These are phyloP conservation scores for Oreohelix idahoensis DNA, from an alignment of 1,140 invertebrate genomes.

Conservation along the genomic window DNA sequence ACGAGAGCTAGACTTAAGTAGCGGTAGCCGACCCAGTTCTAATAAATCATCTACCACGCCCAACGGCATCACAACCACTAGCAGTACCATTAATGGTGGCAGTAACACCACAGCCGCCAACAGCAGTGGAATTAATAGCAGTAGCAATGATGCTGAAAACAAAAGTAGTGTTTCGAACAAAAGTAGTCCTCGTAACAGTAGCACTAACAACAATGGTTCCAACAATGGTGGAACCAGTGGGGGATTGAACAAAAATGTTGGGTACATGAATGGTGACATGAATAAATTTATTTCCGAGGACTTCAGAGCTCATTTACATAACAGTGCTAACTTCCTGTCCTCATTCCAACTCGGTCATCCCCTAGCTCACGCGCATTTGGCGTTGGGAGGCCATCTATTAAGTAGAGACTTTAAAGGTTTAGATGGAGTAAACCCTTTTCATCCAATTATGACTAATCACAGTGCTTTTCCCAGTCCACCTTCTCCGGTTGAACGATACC, in stretches of 20 bases:
- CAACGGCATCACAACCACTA: background rate
- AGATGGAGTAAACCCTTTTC: slow-evolving; percentile 43
- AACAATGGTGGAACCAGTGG: background rate
- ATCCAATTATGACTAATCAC: slow-evolving; percentile 48
- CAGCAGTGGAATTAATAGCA: background rate
- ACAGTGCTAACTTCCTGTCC: slow-evolving; percentile 32
- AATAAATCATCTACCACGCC: slow-evolving; percentile 12
- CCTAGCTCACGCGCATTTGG: slow-evolving; percentile 31
- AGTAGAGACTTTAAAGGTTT: slow-evolving; percentile 32
- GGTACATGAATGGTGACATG: background rate
- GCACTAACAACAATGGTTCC: background rate
- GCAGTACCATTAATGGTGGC: background rate
- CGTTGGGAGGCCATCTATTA: slow-evolving; percentile 31
- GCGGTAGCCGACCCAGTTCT: slow-evolving; percentile 14
- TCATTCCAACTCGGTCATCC: slow-evolving; percentile 36
- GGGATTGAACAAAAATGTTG: background rate
- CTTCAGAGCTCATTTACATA: slow-evolving; percentile 31
- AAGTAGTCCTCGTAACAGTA: no score
- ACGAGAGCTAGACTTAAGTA: slow-evolving; percentile 50
- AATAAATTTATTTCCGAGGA: slow-evolving; percentile 17
- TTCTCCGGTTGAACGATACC: slow-evolving; percentile 35
- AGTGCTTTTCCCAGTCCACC: slow-evolving; percentile 45
- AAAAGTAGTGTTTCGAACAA: background rate
- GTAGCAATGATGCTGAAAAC: background rate
- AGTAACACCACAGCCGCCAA: background rate